Percentiles rank a stretch among this genome's conserved stretches.
These are phyloP conservation scores for Caenorhabditis drosophilae DNA, from an alignment of 2,888 invertebrate genomes.

Conservation along the genomic window DNA sequence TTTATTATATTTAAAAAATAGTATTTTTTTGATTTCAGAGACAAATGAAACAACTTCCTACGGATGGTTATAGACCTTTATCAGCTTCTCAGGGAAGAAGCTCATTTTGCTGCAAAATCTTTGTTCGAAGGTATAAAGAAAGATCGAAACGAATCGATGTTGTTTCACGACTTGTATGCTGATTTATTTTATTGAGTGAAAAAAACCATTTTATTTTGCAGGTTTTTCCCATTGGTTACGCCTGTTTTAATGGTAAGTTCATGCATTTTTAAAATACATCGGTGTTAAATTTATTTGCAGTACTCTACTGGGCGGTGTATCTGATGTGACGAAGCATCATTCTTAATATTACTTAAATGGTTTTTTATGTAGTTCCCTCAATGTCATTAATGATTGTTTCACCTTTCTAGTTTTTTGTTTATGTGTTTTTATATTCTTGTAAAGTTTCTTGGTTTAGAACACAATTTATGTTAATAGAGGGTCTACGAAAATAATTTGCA, in stretches of 20 bases:
- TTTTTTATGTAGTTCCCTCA: conserved; percentile 1
- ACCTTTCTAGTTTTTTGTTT: not conserved
- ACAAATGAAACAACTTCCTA: conserved; percentile 50
- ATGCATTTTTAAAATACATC: not conserved
- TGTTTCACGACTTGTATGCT: conserved; percentile 61
- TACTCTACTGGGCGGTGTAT: conserved; percentile 68
- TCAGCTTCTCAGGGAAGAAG: conserved; percentile 45
- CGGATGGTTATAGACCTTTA: conserved; percentile 45
- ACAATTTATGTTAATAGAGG: too few species aligned
- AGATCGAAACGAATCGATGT: conserved; percentile 68
- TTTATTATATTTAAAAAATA: conserved; percentile 1
- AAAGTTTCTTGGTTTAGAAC: not conserved
- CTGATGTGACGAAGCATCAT: conserved; percentile 73
- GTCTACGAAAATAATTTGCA: conserved; percentile 29
- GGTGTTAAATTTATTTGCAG: conserved; percentile 28
- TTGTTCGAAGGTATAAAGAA: conserved; percentile 66
- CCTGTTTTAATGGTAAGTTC: conserved; percentile 63
- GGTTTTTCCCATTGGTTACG: conserved; percentile 68
- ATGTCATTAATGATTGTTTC: not conserved
- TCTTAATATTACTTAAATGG: conserved; percentile 6
- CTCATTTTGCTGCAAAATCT: conserved; percentile 63
- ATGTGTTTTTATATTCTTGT: conserved; percentile 7
- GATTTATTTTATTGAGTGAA: not conserved
- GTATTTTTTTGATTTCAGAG: conserved; percentile 16
- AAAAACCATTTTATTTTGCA: too few species aligned